Evolutionary conservation across 2,888 invertebrate species (phyloP).

Genomic region (Lottia gigantea): DNA sequence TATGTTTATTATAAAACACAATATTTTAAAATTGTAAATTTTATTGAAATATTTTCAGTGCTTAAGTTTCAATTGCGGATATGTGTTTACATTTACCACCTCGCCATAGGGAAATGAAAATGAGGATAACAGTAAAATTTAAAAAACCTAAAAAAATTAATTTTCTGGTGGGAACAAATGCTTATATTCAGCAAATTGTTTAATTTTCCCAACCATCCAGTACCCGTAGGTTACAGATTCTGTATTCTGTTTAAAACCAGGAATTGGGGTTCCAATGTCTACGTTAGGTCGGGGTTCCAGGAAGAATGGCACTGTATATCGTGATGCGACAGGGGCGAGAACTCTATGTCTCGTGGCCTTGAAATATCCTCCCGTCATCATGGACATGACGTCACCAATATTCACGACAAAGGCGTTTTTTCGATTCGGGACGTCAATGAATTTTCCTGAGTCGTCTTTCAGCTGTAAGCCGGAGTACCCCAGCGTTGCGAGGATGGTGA

Average conservation of each 20-base stretch:
- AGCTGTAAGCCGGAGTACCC: slow-evolving; percentile 45
- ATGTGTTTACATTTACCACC: too few relatives aligned
- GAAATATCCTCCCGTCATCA: slow-evolving; percentile 46
- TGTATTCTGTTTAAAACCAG: too few relatives aligned
- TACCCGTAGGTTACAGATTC: slow-evolving; percentile 34
- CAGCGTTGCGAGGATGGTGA: slow-evolving; percentile 44
- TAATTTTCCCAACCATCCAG: slow-evolving; percentile 36
- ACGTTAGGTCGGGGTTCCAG: slow-evolving; percentile 44
- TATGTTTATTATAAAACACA: too few relatives aligned
- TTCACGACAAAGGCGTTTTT: slow-evolving; percentile 48
- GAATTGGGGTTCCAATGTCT: slow-evolving; percentile 28
- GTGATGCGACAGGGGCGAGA: slow-evolving; percentile 43
- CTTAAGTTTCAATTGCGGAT: too few relatives aligned
- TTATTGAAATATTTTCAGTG: too few relatives aligned
- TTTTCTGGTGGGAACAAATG: slow-evolving; percentile 14
- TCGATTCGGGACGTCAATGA: slow-evolving; percentile 40
- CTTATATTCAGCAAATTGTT: slow-evolving; percentile 23
- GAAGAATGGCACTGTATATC: slow-evolving; percentile 50
- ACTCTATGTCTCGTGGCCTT: slow-evolving; percentile 50
- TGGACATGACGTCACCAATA: slow-evolving; percentile 47
- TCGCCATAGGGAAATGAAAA: too few relatives aligned
- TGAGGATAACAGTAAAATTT: too few relatives aligned
- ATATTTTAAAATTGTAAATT: too few relatives aligned
- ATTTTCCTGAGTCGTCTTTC: slow-evolving; percentile 35
- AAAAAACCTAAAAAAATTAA: too few relatives aligned